Percentiles rank a stretch among this genome's conserved stretches.
Evolutionary conservation across 2,797 vertebrate species (phyloP).

Genomic region (Menidia menidia): DNA sequence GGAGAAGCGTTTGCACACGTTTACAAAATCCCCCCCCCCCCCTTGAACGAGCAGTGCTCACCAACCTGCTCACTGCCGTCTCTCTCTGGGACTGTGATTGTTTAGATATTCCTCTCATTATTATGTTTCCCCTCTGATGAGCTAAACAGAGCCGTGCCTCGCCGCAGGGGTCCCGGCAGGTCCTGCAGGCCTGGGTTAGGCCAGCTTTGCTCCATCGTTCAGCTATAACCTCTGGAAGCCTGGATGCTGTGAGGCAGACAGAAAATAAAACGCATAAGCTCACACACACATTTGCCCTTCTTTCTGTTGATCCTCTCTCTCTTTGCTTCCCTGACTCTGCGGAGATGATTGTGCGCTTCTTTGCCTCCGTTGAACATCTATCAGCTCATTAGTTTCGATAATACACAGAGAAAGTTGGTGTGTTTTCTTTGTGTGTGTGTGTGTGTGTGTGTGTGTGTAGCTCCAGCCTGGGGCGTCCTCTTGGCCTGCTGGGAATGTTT

Average conservation of each 20-base stretch:
- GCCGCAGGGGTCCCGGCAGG: constrained; percentile 55
- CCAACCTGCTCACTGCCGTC: constrained; percentile 31
- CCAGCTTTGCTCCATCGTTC: constrained; percentile 64
- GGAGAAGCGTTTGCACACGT: not conserved
- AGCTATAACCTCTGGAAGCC: constrained; percentile 75
- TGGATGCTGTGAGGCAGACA: constrained; percentile 69
- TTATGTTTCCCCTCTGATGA: constrained; percentile 50
- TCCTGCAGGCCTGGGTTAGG: constrained; percentile 67
- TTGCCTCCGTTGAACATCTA: constrained; percentile 75
- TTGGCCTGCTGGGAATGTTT: constrained; percentile 69
- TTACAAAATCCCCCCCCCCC: not conserved
- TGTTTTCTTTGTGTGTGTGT: constrained; percentile 39
- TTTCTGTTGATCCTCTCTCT: constrained; percentile 69
- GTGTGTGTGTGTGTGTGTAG: constrained; percentile 59
- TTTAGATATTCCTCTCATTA: constrained; percentile 75
- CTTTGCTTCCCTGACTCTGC: constrained; percentile 73
- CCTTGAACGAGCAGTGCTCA: constrained; percentile 14
- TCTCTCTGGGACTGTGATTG: constrained; percentile 52
- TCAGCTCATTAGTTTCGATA: constrained; percentile 82
- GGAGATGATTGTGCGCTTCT: constrained; percentile 78
- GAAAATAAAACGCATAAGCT: constrained; percentile 68
- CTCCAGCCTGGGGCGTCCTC: constrained; percentile 72
- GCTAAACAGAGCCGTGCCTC: constrained; percentile 58
- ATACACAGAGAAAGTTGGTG: constrained; percentile 73
- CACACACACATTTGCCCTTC: constrained; percentile 52